A percentile compares a stretch with the other conserved stretches of the same genome.
These are phyloP conservation scores for Pediacus dermestoides DNA, from an alignment of 2,888 invertebrate species.

Conservation along the genomic window DNA sequence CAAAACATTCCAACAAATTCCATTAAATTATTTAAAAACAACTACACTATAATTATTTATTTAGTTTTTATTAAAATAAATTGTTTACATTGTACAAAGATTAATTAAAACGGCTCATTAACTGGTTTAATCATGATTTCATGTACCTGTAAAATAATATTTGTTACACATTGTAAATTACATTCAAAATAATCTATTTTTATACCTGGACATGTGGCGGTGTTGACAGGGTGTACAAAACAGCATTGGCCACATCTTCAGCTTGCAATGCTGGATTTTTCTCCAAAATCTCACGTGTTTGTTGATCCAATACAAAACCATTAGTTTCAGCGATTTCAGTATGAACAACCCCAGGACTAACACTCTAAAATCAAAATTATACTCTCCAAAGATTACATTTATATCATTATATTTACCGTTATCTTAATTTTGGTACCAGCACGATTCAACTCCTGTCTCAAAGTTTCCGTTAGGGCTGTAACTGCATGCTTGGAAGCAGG, in stretches of 20 bases:
- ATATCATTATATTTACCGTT: background rate
- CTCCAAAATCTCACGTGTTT: background rate
- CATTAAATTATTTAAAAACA: background rate
- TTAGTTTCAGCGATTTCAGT: background rate
- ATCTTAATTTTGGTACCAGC: conserved; percentile 1
- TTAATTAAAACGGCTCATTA: no score
- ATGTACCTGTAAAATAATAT: no score
- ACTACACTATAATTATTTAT: no score
- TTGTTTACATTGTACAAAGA: no score
- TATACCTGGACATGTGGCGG: conserved; percentile 2
- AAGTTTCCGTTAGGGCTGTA: background rate
- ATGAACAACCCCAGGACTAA: background rate
- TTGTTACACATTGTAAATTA: no score
- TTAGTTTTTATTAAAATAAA: no score
- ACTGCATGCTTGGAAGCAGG: background rate
- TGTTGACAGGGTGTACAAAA: background rate
- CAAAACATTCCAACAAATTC: no score
- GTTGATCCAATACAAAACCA: background rate
- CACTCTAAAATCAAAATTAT: conserved; percentile 1
- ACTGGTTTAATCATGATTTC: no score
- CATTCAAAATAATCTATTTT: no score
- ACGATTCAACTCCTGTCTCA: background rate
- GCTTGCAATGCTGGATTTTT: background rate
- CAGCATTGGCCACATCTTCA: background rate
- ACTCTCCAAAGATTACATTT: background rate